Evolutionary conservation across 2,113 vertebrate genomes (phyloP).

Genomic region (Bolborhynchus lineola): DNA sequence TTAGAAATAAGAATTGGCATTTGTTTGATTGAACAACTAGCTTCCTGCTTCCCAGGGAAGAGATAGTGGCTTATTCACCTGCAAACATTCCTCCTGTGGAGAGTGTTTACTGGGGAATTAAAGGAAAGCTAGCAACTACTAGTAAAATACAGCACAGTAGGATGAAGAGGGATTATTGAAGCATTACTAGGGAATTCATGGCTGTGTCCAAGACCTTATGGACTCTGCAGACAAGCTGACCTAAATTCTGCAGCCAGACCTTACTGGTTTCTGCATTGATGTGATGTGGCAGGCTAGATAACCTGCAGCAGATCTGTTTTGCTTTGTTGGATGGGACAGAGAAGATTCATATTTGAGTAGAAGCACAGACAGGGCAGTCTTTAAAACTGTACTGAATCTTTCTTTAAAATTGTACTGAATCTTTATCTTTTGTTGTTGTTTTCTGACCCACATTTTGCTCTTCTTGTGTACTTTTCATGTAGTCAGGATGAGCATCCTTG

Average conservation of each 20-base stretch:
- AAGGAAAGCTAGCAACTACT: not conserved
- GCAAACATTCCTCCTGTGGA: slow-evolving; percentile 30
- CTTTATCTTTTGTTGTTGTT: not conserved
- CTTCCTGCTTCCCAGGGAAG: slow-evolving; percentile 56
- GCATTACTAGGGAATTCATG: slow-evolving; percentile 44
- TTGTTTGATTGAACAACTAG: slow-evolving; percentile 8
- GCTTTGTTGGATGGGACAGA: not conserved
- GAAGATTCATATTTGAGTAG: not conserved
- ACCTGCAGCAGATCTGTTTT: not conserved
- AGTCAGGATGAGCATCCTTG: not conserved
- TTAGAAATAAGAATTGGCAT: not conserved
- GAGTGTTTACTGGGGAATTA: not conserved
- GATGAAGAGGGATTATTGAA: slow-evolving; percentile 54
- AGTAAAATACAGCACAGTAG: slow-evolving; percentile 8
- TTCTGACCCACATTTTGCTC: not conserved
- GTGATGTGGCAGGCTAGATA: slow-evolving; percentile 15
- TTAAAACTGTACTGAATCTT: not conserved
- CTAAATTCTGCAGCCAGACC: slow-evolving; percentile 45
- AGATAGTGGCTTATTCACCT: not conserved
- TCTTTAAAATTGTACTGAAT: not conserved
- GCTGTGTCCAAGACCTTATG: slow-evolving; percentile 13
- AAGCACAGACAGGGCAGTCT: not conserved
- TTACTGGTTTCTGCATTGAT: slow-evolving; percentile 2
- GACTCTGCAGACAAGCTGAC: slow-evolving; percentile 50
- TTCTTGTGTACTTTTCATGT: not conserved